Evolutionary conservation across 2,888 invertebrate genomes (phyloP), one percentile per base, ranked within the genome.

Genomic region (Ceraclea dissimilis): DNA sequence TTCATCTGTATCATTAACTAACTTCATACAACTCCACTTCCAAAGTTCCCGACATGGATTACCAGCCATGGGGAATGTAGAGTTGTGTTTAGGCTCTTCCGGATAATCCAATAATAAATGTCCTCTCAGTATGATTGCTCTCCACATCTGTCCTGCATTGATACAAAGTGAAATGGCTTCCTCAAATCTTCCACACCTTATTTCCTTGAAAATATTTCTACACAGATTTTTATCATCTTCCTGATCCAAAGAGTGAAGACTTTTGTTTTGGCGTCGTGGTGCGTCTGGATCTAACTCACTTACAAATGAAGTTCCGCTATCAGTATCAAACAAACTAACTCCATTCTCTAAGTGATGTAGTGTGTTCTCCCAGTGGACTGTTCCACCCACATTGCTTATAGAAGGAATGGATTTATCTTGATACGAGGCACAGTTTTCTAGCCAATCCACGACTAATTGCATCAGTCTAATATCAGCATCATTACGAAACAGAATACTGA

Each of bases 351-450:
- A 69, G 65, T 89, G 85, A 70, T 91, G 90, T 18, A 94, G 75
- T 2, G 94, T 93, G 68, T 95, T 94, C 69, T 93, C 92, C 93
- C 94, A 94, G 26, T 90, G 89, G 48, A 91, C 81, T 52, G 89
- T 86, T 58, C 76, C 76, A n/a, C 70, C 69, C 43, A 74, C 72
- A 0, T 76, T 68, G 8, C 53, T 52, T 44, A 76, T 75, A 1
- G 73, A 70, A 63, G 72, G 73, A 11, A 61, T 54, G 1, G 48
- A 49, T 65, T 80, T 80, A 69, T 93, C 93, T 26, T 90, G 86
- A 67, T 88, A 92, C 66, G 89, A 85, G 17, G 91, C 88, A 68
- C 87, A 89, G 39, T 84, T 82, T 71, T 96, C 96, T 52, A 96
- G 70, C 96, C 96, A 96, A 70, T 95, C 95, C 20, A 95, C 86